phyloP scores from a whole-genome alignment of 2,888 invertebrate species.

The Oxyscelio sp. region DNA sequence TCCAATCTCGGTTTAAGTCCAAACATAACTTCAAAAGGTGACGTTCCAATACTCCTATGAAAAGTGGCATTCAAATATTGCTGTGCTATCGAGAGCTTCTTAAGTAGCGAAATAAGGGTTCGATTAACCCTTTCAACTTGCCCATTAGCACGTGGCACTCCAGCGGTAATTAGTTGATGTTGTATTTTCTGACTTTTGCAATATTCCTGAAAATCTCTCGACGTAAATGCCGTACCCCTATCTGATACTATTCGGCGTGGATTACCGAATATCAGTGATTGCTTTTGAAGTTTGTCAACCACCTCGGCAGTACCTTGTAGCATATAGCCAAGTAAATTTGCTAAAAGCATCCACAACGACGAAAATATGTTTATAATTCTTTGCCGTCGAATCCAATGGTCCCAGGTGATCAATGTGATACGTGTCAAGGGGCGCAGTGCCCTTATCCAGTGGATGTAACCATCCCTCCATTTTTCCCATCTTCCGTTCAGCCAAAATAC shows the following conservation, averaged over 20 bases:
- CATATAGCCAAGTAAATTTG: conserved; percentile 11
- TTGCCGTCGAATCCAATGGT: not conserved
- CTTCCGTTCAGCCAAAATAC: conserved; percentile 53
- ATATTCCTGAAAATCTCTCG: not conserved
- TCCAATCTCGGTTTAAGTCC: not conserved
- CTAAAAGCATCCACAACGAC: not conserved
- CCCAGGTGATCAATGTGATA: conserved; percentile 11
- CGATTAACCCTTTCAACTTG: conserved; percentile 3
- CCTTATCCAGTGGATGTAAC: not conserved
- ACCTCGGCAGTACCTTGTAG: not conserved
- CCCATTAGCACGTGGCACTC: conserved; percentile 2
- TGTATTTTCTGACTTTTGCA: not conserved
- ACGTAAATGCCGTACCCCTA: conserved; percentile 4
- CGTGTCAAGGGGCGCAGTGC: not conserved
- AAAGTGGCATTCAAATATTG: not conserved
- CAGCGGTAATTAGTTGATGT: conserved; percentile 2
- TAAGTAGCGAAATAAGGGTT: not conserved
- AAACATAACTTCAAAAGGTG: conserved; percentile 1
- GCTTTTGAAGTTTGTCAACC: not conserved
- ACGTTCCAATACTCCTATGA: conserved; percentile 1
- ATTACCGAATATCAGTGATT: not conserved
- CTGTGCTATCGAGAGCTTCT: not conserved
- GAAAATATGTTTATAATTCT: not conserved
- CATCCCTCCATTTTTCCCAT: conserved; percentile 78
- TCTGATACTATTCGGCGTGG: conserved; percentile 5